These are phyloP conservation scores for Jordanella pulchra DNA, from an alignment of 2,797 vertebrate species.

Conservation along the genomic window DNA sequence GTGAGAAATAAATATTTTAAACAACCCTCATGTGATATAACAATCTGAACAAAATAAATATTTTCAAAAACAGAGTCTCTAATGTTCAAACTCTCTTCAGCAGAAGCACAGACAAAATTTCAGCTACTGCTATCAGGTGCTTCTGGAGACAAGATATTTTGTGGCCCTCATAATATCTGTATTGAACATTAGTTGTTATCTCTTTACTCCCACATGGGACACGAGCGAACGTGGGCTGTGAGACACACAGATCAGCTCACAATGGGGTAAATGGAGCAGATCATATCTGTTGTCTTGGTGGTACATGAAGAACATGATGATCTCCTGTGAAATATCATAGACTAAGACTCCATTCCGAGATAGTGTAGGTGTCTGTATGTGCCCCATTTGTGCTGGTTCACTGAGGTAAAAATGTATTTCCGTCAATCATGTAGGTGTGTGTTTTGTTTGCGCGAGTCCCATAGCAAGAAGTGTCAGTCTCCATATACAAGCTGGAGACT, in stretches of 20 bases:
- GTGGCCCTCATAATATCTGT: conserved; percentile 5
- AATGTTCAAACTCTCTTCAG: not conserved
- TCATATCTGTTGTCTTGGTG: conserved; percentile 7
- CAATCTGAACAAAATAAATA: not conserved
- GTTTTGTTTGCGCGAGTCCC: conserved; percentile 59
- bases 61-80: not conserved
- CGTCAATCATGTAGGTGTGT: conserved; percentile 57
- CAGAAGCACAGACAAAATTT: conserved; percentile 5
- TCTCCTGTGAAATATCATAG: conserved; percentile 31
- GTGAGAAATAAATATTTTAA: not conserved
- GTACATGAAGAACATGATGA: conserved; percentile 11
- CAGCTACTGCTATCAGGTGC: not conserved
- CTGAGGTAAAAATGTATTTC: conserved; percentile 24
- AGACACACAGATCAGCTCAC: not conserved
- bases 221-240: not conserved
- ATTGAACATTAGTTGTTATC: not conserved
- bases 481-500: conserved; percentile 33
- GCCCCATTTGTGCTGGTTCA: conserved; percentile 20
- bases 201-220: conserved; percentile 2
- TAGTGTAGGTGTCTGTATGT: conserved; percentile 28
- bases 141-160: not conserved
- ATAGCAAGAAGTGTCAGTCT: conserved; percentile 58
- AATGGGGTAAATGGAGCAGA: conserved; percentile 4
- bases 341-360: conserved; percentile 25
- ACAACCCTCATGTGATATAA: not conserved